Percentiles rank a stretch among this genome's conserved stretches.
These are phyloP conservation scores for Cryptoleucopteryx plumbea DNA, from an alignment of 2,113 vertebrate species.

Conservation along the genomic window DNA sequence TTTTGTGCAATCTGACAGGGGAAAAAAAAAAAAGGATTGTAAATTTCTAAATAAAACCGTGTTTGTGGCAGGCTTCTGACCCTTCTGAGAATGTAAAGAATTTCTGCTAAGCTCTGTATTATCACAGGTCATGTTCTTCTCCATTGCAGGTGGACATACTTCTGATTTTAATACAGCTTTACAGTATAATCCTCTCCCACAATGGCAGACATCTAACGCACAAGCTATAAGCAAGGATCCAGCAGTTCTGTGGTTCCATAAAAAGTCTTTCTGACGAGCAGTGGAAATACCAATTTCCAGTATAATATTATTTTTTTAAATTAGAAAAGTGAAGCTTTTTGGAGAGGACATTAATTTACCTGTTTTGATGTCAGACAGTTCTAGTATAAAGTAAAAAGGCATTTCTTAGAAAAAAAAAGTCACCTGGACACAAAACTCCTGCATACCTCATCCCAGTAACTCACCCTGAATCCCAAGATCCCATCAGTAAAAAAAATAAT, in stretches of 20 bases:
- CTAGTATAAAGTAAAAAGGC: neutral
- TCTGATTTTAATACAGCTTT: neutral
- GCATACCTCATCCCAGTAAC: neutral
- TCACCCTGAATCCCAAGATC: neutral
- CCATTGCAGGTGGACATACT: neutral
- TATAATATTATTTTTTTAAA: neutral
- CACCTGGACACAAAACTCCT: neutral
- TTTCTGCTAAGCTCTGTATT: neutral
- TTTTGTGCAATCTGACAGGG: neutral
- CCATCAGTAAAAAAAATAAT: neutral
- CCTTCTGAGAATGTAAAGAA: neutral
- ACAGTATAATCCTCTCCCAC: neutral
- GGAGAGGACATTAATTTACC: neutral
- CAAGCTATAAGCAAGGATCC: neutral
- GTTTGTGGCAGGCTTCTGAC: neutral
- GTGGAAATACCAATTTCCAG: neutral
- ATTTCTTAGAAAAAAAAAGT: neutral
- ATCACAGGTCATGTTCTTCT: neutral
- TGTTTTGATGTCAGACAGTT: neutral
- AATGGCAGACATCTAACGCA: neutral
- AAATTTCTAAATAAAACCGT: neutral
- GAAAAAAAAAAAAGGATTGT: neutral
- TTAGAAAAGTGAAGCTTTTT: neutral
- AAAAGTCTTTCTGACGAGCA: neutral
- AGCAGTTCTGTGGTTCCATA: neutral